phyloP scores from a whole-genome alignment of 2,113 vertebrate genomes.

The Pteruthius melanotis region DNA sequence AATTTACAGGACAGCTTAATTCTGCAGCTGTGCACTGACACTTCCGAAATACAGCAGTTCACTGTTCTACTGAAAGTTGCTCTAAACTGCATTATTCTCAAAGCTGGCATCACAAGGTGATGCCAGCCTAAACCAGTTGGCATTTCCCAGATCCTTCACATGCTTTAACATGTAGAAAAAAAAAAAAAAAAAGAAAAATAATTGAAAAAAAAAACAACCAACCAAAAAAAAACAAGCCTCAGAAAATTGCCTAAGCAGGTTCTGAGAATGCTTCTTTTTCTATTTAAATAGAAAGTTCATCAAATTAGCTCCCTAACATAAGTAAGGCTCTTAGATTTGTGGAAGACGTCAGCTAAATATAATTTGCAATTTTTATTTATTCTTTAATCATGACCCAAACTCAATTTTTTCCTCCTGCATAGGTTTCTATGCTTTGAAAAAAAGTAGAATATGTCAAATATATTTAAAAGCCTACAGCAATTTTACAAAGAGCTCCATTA shows the following conservation, averaged over 20 bases:
- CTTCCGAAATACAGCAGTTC: not conserved
- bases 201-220: not conserved
- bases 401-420: not conserved
- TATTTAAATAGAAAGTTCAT: not conserved
- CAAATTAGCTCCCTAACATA: not conserved
- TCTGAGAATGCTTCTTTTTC: not conserved
- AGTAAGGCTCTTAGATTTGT: not conserved
- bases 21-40: not conserved
- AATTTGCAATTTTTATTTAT: not conserved
- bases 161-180: not conserved
- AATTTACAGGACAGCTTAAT: not conserved
- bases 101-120: not conserved
- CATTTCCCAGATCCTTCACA: not conserved
- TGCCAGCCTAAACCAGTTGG: not conserved
- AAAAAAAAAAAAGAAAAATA: too few relatives aligned
- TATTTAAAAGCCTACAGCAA: not conserved
- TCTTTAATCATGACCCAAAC: not conserved
- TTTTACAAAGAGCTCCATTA: constrained; percentile 17
- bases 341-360: not conserved
- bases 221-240: not conserved
- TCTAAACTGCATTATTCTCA: not conserved
- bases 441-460: not conserved
- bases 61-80: not conserved
- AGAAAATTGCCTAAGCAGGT: not conserved
- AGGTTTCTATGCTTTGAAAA: not conserved